Evolutionary conservation across 2,888 invertebrate species (phyloP), one percentile per base, ranked within the genome.

Genomic region (Drosophila paracracens): DNA sequence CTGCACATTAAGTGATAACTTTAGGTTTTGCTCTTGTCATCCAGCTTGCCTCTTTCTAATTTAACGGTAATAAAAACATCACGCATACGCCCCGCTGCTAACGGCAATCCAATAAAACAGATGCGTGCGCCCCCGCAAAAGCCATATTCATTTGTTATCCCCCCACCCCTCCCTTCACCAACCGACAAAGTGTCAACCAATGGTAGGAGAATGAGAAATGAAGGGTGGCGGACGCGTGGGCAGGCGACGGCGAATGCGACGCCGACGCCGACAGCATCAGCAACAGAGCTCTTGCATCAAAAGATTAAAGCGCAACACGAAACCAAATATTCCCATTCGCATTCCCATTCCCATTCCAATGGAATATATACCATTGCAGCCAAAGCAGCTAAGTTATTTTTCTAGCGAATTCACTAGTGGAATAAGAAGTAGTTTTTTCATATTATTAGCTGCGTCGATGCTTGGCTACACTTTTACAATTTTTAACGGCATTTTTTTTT

Each of bases 1-100:
- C 53, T 27, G 10, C n/a, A 31, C 40, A 31, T 57, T 31, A 43
- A 10, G 31, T 57, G 43, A 40, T 57, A 31, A 43, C 31, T 57
- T 40, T 36, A 36, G 18, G 4, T 54, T 7, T 18, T 16, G 38
- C n/a, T 29, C 57, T 40, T 46, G 46, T 16, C 40, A 57, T 56
- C 48, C 18, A 27, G 46, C 29, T 65, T 27, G 58, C 52, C 53
- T 51, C 59, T 52, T 51, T 84, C 82, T 90, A 85, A 85, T 90
- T 85, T 88, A 85, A 85, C 60, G 86, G 69, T 74, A 85, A 85
- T 85, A 90, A 88, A 90, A 90, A 83, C 89, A 85, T 85, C 86
- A 85, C 88, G 90, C 71, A 85, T 85, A 80, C 90, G 85, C 76
- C 80, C 83, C 75, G 90, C 80, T 60, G 90, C 69, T 35, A 66